phyloP scores from a whole-genome alignment of 2,888 invertebrate species.

The Ophion slaviceki region DNA sequence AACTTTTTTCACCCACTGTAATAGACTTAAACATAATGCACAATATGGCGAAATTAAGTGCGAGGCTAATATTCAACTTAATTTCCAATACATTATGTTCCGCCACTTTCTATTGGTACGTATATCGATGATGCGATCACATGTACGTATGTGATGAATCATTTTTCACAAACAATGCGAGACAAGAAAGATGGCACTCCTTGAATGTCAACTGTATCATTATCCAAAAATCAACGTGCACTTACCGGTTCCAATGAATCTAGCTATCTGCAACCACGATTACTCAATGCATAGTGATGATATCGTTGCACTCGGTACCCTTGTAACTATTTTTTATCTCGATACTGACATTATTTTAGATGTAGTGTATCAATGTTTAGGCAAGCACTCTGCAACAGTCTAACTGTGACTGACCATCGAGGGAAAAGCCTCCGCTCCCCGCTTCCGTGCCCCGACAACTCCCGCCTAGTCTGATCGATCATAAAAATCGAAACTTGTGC shows the following conservation, averaged over 20 bases:
- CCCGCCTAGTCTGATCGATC: background rate
- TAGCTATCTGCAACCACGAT: background rate
- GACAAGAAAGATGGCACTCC: background rate
- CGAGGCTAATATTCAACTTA: background rate
- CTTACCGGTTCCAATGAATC: background rate
- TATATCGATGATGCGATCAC: background rate
- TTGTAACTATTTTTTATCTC: background rate
- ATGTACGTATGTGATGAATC: too few relatives aligned
- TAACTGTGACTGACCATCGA: slow-evolving; percentile 4
- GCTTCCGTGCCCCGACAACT: too few relatives aligned
- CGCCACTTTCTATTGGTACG: background rate
- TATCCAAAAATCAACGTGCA: background rate
- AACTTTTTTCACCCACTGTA: too few relatives aligned
- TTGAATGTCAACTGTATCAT: background rate
- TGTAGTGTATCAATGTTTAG: background rate
- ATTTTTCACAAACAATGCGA: too few relatives aligned
- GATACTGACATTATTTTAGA: background rate
- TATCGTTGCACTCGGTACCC: background rate
- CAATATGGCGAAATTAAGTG: background rate
- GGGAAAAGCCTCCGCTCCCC: background rate
- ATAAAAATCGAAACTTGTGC: background rate
- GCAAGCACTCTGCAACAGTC: background rate
- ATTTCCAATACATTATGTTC: background rate
- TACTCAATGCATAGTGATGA: background rate
- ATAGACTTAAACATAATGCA: too few relatives aligned